Evolutionary conservation across 2,113 vertebrate species (phyloP).

Genomic region (Alaudala cheleensis): DNA sequence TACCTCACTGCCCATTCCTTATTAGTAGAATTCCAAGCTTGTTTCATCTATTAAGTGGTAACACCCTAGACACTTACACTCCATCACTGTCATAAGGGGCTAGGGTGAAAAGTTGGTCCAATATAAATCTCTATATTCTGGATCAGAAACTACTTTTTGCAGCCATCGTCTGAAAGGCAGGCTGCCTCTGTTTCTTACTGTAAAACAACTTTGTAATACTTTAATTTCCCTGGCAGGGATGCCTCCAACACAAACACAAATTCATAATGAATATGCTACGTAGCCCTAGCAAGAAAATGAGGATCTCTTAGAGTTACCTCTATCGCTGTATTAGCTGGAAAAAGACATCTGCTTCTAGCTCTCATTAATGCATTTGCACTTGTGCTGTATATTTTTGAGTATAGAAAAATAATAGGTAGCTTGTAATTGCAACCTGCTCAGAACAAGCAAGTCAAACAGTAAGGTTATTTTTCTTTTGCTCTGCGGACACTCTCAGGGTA

Average conservation of each 20-base stretch:
- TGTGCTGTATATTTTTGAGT: background rate
- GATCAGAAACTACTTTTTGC: background rate
- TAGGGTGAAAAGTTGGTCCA: background rate
- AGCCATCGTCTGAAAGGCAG: fast-evolving
- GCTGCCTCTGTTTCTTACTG: background rate
- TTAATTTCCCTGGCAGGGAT: background rate
- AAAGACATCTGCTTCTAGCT: background rate
- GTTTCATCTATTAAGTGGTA: background rate
- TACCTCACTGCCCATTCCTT: background rate
- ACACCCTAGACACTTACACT: background rate
- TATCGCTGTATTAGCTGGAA: background rate
- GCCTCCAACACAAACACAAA: background rate
- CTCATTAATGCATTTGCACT: background rate
- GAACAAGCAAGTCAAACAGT: background rate
- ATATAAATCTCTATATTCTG: background rate
- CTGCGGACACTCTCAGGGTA: background rate
- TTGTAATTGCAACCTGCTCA: conserved; percentile 8
- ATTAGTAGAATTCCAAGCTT: background rate
- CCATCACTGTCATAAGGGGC: background rate
- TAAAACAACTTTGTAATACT: background rate
- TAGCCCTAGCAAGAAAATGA: background rate
- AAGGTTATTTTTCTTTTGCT: conserved; percentile 13
- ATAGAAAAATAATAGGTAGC: background rate
- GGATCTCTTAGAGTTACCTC: background rate
- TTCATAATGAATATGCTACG: background rate